These are phyloP conservation scores for Oreochromis aureus DNA, from an alignment of 2,113 vertebrate genomes.

Conservation along the genomic window DNA sequence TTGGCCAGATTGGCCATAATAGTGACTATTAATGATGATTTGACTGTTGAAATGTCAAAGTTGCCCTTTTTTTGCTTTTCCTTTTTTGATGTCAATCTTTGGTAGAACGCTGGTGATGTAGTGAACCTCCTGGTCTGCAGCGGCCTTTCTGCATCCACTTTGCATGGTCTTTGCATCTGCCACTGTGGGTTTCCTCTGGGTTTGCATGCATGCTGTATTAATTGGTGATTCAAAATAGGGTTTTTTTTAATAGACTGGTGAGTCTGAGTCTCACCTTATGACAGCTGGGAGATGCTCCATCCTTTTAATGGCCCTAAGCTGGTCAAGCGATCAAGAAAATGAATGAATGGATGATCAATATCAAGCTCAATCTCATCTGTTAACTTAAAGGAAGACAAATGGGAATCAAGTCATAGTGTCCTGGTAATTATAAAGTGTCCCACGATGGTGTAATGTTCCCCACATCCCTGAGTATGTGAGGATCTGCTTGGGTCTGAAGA, in stretches of 20 bases:
- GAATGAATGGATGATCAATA: background rate
- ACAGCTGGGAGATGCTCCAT: background rate
- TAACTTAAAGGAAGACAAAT: background rate
- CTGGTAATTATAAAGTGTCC: background rate
- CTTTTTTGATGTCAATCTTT: background rate
- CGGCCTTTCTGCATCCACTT: background rate
- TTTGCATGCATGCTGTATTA: background rate
- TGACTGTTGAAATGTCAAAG: constrained; percentile 33
- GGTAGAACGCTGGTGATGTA: background rate
- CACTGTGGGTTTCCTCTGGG: background rate
- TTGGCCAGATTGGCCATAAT: background rate
- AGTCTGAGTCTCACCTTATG: background rate
- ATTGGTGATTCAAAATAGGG: background rate
- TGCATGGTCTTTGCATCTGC: background rate
- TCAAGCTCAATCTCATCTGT: background rate
- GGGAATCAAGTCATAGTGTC: background rate
- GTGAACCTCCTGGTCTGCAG: background rate
- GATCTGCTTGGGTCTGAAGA: background rate
- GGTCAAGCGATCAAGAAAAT: background rate
- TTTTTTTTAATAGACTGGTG: background rate
- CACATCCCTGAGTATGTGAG: background rate
- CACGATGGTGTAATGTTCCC: background rate
- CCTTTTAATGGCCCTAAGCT: background rate
- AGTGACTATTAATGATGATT: constrained; percentile 7
- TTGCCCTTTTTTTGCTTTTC: background rate